These are phyloP conservation scores for Brachypteracias leptosomus DNA, from an alignment of 2,113 vertebrate species.

Conservation along the genomic window DNA sequence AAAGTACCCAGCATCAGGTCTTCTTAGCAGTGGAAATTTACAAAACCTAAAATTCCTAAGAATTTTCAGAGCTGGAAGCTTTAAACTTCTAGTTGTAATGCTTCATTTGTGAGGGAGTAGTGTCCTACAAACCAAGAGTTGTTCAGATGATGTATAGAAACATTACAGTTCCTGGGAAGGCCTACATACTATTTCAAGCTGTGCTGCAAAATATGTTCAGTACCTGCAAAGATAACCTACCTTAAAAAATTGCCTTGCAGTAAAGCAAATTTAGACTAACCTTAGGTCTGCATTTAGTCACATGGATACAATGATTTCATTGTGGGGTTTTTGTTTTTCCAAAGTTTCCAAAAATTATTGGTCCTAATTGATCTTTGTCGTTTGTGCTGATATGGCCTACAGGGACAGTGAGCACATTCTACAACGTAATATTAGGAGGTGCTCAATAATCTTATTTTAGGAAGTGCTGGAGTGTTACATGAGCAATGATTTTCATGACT, in stretches of 20 bases:
- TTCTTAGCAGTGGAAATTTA: not conserved
- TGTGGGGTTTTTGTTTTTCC: not conserved
- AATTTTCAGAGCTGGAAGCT: not conserved
- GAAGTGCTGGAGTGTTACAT: not conserved
- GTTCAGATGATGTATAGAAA: not conserved
- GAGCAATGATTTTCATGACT: not conserved
- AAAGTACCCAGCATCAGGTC: not conserved
- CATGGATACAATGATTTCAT: not conserved
- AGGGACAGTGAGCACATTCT: not conserved
- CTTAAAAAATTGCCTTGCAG: not conserved
- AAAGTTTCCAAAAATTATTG: not conserved
- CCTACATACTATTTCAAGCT: not conserved
- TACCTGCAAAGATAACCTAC: not conserved
- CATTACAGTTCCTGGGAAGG: not conserved
- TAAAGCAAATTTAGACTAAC: not conserved
- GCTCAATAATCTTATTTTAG: not conserved
- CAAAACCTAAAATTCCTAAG: not conserved
- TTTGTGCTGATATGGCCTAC: not conserved
- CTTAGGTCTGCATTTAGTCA: not conserved
- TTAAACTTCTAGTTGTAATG: not conserved
- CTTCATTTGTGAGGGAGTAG: not conserved
- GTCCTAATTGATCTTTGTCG: not conserved
- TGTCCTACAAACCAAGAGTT: not conserved
- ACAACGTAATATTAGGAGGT: not conserved
- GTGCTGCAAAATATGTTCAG: not conserved